Evolutionary conservation across 2,113 vertebrate genomes (phyloP).

Genomic region (Rattus norvegicus): GRCr8 NC_086038.1:1176501-1177000

Average conservation of each 20-base stretch:
- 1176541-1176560: not conserved
- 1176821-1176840: not conserved
- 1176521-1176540: not conserved
- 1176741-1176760: not conserved
- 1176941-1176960: not conserved
- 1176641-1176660: not conserved
- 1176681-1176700: not conserved
- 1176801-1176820: too few species aligned
- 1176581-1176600: not conserved
- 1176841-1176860: not conserved
- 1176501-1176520: not conserved
- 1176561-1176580: not conserved
- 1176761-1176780: not conserved
- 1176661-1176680: too few species aligned
- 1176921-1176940: not conserved
- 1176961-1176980: not conserved
- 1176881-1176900: not conserved
- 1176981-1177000: not conserved
- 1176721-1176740: not conserved
- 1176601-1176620: not conserved
- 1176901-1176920: not conserved
- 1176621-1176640: not conserved
- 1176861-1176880: not conserved
- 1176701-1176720: not conserved
- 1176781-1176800: not conserved